These are phyloP conservation scores for Corythaeola cristata DNA, from an alignment of 2,113 vertebrate species.

Conservation along the genomic window DNA sequence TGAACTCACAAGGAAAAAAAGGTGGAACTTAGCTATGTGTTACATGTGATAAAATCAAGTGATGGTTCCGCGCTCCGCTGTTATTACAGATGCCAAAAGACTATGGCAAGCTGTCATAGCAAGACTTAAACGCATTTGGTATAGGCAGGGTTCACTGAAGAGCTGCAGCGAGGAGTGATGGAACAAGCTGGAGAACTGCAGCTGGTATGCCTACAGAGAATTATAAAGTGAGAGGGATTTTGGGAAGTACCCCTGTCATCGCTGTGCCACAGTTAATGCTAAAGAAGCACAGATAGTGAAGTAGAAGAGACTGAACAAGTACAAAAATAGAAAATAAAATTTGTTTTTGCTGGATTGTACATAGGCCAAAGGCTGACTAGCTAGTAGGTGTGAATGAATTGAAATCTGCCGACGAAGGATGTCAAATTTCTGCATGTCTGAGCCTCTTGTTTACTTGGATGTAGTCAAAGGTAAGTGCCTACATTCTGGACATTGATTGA, in stretches of 20 bases:
- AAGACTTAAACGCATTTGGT: neutral
- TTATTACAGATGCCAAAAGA: neutral
- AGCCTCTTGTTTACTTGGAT: neutral
- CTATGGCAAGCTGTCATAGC: neutral
- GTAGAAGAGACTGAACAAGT: neutral
- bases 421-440: neutral
- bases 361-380: neutral
- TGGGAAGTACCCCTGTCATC: neutral
- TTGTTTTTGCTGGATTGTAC: neutral
- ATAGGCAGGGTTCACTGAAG: neutral
- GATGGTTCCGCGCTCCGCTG: neutral
- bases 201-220: neutral
- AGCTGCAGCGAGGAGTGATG: neutral
- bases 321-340: neutral
- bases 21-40: rapidly evolving
- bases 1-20: neutral
- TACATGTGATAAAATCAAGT: neutral
- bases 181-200: neutral
- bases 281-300: neutral
- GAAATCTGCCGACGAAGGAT: neutral
- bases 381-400: neutral
- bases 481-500: neutral
- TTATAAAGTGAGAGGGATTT: neutral
- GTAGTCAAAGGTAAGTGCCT: neutral
- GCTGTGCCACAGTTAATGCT: neutral